Evolutionary conservation across 2,888 invertebrate species (phyloP), one percentile per base, ranked within the genome.

Genomic region (Petrophora chlorosata): DNA sequence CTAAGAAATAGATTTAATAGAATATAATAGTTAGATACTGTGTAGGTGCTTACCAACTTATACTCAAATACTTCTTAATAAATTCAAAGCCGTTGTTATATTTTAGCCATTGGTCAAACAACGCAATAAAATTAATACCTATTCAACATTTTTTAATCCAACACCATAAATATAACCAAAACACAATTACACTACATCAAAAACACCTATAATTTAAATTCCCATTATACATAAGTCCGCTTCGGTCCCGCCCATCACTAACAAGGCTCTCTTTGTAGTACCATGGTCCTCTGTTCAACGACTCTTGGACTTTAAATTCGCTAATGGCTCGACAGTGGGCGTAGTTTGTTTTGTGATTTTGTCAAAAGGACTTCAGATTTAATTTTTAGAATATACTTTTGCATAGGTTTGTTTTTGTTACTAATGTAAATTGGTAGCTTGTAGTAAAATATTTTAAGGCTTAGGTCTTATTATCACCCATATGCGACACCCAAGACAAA

Each of bases 221-320:
- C 25, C 22, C 9, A 32, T 41, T 32, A 23, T n/a, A 10, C 14
- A 26, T 30, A 38, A 12, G 35, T 44, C 10, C 22, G 9, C 10
- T 26, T 5, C 2, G 35, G 36, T 15, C 17, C 49, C 83, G 79
- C 83, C 83, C 71, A 63, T 63, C 46, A 22, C 76, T 85, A 84
- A 85, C 79, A 77, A 83, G 79, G 59, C 61, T 52, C 76, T 82
- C 60, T 45, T 28, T 30, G 15, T 7, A 26, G 26, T 28, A 10
- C 25, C 25, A 10, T 80, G 78, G 58, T 57, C 53, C 76, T 82
- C 58, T 49, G 65, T 63, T 69, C 59, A 61, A 71, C 49, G 64
- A 59, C 67, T 60, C 79, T 78, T 58, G 25, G 64, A 61, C 54
- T 65, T 67, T 57, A 61, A 56, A 72, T 63, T 63, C 65, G 47